Evolutionary conservation across 2,888 invertebrate species (phyloP).

Genomic region (Poecilus cupreus): DNA sequence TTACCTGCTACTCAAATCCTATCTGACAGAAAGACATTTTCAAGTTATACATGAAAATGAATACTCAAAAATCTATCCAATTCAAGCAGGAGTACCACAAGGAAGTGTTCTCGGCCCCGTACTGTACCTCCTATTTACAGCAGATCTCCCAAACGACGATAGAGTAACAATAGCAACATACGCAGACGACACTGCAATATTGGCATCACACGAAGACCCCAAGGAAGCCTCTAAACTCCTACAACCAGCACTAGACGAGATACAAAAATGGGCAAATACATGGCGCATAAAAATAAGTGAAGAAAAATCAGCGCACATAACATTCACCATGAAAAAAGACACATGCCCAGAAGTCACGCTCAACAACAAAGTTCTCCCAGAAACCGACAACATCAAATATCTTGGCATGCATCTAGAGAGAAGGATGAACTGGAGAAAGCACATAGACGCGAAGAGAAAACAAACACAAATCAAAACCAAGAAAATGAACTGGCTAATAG

Average conservation of each 20-base stretch:
- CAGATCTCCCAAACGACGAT: conserved; percentile 59
- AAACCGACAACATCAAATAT: no score
- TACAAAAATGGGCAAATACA: no score
- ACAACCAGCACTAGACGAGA: conserved; percentile 51
- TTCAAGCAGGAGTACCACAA: conserved; percentile 60
- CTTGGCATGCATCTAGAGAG: no score
- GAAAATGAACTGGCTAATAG: no score
- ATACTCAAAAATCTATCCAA: conserved; percentile 10
- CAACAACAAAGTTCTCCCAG: no score
- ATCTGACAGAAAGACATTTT: conserved; percentile 47
- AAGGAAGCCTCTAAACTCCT: conserved; percentile 42
- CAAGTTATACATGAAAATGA: conserved; percentile 19
- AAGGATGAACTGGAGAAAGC: no score
- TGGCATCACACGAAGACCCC: conserved; percentile 24
- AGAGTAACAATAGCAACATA: conserved; percentile 55
- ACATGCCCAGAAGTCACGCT: no score
- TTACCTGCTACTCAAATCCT: conserved; percentile 25
- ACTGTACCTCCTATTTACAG: conserved; percentile 59
- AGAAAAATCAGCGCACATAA: no score
- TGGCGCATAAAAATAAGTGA: no score
- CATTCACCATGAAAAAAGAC: no score
- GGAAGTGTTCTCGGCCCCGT: conserved; percentile 61
- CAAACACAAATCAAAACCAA: no score
- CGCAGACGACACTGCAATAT: conserved; percentile 60
- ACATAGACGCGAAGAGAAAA: no score